Conservation (phyloP, 2,888 invertebrate genomes). For the Synanthedon myopaeformis region DNA sequence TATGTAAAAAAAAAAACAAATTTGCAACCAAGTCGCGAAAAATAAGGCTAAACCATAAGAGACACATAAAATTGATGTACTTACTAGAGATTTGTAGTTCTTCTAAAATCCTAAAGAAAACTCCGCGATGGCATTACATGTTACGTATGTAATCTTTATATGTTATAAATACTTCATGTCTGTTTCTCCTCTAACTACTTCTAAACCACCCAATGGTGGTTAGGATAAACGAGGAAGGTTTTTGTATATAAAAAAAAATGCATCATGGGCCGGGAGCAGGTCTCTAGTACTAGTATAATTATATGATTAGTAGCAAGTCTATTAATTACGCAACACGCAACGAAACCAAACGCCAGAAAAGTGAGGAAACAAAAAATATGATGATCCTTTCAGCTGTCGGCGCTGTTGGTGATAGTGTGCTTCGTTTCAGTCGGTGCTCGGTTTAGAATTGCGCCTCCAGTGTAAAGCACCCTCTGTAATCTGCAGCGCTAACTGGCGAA, state of each 20-base stretch:
- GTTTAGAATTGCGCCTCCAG: neutral
- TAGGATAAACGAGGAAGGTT: neutral
- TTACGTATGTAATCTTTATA: neutral
- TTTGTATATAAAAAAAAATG: neutral
- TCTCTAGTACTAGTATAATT: too few relatives aligned
- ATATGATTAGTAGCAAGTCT: neutral
- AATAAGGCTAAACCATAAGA: too few relatives aligned
- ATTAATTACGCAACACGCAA: neutral
- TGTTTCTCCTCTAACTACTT: neutral
- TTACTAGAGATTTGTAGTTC: too few relatives aligned
- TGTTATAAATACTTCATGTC: neutral
- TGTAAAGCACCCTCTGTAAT: slow-evolving; percentile 1
- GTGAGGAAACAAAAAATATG: neutral
- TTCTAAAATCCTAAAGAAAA: too few relatives aligned
- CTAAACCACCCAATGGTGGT: too few relatives aligned
- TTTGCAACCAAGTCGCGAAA: too few relatives aligned
- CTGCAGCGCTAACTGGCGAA: neutral
- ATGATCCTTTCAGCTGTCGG: neutral
- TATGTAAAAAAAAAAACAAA: too few relatives aligned
- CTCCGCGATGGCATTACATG: too few relatives aligned
- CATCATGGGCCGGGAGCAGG: too few relatives aligned
- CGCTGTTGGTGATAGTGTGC: neutral
- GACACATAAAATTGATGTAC: too few relatives aligned
- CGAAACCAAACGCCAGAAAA: neutral
- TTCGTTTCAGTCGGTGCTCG: neutral